Percentiles rank a stretch among this genome's conserved stretches.
phyloP scores from a whole-genome alignment of 2,888 invertebrate genomes.

The Drosophila rellima region DNA sequence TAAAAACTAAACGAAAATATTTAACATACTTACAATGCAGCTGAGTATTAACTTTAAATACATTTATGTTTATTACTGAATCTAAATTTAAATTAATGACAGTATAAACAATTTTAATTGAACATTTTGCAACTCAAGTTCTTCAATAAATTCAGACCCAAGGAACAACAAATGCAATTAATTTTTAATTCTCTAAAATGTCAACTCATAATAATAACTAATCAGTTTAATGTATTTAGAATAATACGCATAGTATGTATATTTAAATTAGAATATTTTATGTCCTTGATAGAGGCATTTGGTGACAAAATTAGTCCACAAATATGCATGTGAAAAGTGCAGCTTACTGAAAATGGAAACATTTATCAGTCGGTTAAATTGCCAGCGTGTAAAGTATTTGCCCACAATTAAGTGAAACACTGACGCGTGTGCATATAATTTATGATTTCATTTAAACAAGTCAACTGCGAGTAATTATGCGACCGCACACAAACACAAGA shows the following conservation, averaged over 20 bases:
- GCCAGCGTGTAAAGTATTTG: constrained; percentile 67
- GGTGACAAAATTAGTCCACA: constrained; percentile 2
- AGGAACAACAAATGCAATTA: neutral
- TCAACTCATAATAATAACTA: constrained; percentile 10
- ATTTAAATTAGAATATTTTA: constrained; percentile 12
- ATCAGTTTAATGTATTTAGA: constrained; percentile 2
- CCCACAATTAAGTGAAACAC: constrained; percentile 69
- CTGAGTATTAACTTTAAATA: neutral
- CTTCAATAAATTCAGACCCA: neutral
- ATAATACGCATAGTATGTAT: constrained; percentile 4
- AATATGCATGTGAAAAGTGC: neutral
- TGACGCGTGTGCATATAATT: constrained; percentile 67
- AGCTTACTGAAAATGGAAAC: constrained; percentile 21
- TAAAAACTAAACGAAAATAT: too few relatives aligned
- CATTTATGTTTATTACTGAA: constrained; percentile 1
- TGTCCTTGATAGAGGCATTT: neutral
- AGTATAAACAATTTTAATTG: constrained; percentile 15
- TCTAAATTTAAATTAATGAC: constrained; percentile 10
- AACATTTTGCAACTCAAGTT: neutral
- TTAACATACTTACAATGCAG: too few relatives aligned
- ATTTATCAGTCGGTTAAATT: constrained; percentile 63
- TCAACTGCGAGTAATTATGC: constrained; percentile 77
- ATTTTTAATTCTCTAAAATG: constrained; percentile 10
- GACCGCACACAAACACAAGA: constrained; percentile 43
- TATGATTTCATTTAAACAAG: constrained; percentile 78